Evolutionary conservation across 2,888 invertebrate genomes (phyloP).

Genomic region (Ellobium chinense): DNA sequence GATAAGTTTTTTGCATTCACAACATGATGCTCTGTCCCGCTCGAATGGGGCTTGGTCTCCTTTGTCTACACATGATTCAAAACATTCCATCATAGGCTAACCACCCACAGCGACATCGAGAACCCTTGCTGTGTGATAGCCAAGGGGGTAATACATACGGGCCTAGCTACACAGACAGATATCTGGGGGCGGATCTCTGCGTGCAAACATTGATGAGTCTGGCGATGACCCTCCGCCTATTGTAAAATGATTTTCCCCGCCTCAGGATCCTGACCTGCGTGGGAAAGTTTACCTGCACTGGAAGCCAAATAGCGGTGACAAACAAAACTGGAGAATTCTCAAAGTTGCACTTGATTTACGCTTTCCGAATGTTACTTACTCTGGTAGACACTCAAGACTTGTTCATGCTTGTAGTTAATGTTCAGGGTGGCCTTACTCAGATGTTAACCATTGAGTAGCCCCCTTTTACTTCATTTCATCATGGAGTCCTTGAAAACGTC

Average conservation of each 20-base stretch:
- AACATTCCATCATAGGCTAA: slow-evolving; percentile 25
- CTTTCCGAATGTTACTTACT: neutral
- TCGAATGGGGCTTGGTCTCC: slow-evolving; percentile 5
- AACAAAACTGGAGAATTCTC: too few relatives aligned
- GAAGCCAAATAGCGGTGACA: neutral
- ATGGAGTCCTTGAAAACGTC: neutral
- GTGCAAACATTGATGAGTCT: too few relatives aligned
- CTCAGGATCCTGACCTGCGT: too few relatives aligned
- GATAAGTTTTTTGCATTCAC: slow-evolving; percentile 10
- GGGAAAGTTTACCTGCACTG: neutral
- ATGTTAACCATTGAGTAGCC: neutral
- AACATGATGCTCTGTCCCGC: neutral
- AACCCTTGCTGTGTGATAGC: neutral
- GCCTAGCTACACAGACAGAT: too few relatives aligned
- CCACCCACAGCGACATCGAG: neutral
- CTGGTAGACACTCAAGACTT: neutral
- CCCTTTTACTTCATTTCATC: neutral
- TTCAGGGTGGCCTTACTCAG: slow-evolving; percentile 7
- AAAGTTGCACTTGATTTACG: neutral
- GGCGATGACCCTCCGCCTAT: too few relatives aligned
- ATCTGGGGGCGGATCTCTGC: too few relatives aligned
- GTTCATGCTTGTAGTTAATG: neutral
- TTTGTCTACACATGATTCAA: slow-evolving; percentile 21
- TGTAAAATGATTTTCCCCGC: too few relatives aligned
- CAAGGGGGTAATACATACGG: neutral